Evolutionary conservation across 2,888 invertebrate genomes (phyloP).

Genomic region (Thereva unica): DNA sequence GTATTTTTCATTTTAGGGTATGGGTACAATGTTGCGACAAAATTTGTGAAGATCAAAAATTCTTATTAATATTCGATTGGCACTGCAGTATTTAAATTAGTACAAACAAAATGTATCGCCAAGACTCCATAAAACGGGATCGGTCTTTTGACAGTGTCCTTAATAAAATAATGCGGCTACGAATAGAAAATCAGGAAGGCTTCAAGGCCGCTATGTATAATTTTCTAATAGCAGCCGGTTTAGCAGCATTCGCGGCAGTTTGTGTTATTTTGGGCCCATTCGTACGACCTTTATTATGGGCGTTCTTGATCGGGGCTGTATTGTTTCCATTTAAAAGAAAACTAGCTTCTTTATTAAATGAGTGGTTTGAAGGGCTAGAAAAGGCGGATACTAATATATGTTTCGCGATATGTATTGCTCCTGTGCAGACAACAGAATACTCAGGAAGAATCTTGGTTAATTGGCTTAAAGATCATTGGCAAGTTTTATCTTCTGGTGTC

Average conservation of each 20-base stretch:
- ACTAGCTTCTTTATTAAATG: slow-evolving; percentile 73
- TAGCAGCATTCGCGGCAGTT: slow-evolving; percentile 63
- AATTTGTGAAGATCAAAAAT: neutral
- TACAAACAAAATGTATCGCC: slow-evolving; percentile 51
- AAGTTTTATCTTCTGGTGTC: slow-evolving; percentile 62
- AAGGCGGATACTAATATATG: slow-evolving; percentile 69
- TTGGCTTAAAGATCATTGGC: slow-evolving; percentile 70
- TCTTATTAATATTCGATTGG: neutral
- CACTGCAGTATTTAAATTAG: slow-evolving; percentile 16
- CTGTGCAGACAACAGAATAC: slow-evolving; percentile 75
- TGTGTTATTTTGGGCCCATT: slow-evolving; percentile 89
- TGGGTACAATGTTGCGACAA: too few species aligned
- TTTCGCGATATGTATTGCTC: slow-evolving; percentile 65
- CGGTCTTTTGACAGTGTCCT: slow-evolving; percentile 57
- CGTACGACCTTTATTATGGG: slow-evolving; percentile 93
- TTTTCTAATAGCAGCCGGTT: slow-evolving; percentile 54
- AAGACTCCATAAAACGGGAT: slow-evolving; percentile 53
- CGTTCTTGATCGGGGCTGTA: slow-evolving; percentile 92
- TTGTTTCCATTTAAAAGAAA: slow-evolving; percentile 92
- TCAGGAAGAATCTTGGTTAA: slow-evolving; percentile 75
- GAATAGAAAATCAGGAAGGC: slow-evolving; percentile 55
- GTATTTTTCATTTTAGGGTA: too few species aligned
- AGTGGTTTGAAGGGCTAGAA: slow-evolving; percentile 77
- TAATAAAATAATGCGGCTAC: slow-evolving; percentile 52
- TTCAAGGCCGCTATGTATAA: slow-evolving; percentile 58